These are phyloP conservation scores for Conus ventricosus DNA, from an alignment of 1,140 invertebrate species.

Conservation along the genomic window DNA sequence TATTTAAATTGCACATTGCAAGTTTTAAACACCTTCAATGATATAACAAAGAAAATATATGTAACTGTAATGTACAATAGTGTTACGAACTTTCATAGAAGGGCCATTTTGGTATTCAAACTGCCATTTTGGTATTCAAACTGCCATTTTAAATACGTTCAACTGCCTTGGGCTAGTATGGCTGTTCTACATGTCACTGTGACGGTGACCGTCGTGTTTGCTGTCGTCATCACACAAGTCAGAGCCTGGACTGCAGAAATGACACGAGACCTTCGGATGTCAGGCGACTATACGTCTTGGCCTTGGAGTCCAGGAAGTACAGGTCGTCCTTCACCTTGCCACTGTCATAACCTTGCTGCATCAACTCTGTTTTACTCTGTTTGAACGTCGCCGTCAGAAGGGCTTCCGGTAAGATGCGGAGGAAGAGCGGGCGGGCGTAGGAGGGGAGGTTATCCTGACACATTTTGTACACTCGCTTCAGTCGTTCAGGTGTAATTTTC, in stretches of 20 bases:
- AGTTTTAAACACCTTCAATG: too few relatives aligned
- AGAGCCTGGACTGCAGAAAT: slow-evolving; percentile 38
- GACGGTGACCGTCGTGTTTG: too few relatives aligned
- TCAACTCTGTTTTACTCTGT: slow-evolving; percentile 77
- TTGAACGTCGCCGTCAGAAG: slow-evolving; percentile 64
- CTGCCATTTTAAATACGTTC: too few relatives aligned
- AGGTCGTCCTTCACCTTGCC: slow-evolving; percentile 85
- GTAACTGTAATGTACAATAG: too few relatives aligned
- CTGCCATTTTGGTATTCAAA: too few relatives aligned
- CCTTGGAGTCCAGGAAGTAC: slow-evolving; percentile 81
- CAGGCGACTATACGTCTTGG: slow-evolving; percentile 79
- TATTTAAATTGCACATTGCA: too few relatives aligned
- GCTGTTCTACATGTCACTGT: too few relatives aligned
- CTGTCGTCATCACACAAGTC: not conserved
- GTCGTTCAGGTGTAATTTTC: slow-evolving; percentile 38
- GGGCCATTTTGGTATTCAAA: too few relatives aligned
- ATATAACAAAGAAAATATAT: too few relatives aligned
- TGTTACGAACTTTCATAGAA: too few relatives aligned
- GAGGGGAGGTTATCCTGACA: slow-evolving; percentile 80
- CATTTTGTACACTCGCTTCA: slow-evolving; percentile 59
- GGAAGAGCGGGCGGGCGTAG: slow-evolving; percentile 91
- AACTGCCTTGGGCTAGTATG: too few relatives aligned
- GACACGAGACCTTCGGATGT: slow-evolving; percentile 76
- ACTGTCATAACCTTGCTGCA: slow-evolving; percentile 92
- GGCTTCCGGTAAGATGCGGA: slow-evolving; percentile 79